Evolutionary conservation across 2,888 invertebrate species (phyloP), one percentile per base, ranked within the genome.

Genomic region (Ptychoptera contaminata): DNA sequence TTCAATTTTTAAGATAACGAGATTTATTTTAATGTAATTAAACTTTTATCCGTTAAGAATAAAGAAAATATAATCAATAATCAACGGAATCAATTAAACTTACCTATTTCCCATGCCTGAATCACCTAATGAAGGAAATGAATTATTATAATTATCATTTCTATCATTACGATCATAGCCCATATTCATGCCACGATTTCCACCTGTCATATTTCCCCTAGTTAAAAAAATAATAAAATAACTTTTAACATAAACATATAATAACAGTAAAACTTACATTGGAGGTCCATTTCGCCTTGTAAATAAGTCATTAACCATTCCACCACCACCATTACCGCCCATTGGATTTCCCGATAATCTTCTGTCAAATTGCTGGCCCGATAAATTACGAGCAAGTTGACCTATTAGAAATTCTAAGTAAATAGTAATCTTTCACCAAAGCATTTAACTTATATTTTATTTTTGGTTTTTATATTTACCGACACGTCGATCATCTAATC

Each of bases 401-500:
- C 23, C 23, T 23, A 23, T 23, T 23, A 23, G 23, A 23, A 23
- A 23, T 23, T 23, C 23, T 23, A 23, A 23, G 23, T 23, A 23
- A 23, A 23, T 23, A 23, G 23, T 23, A 23, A 23, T 23, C 23
- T 23, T 23, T 23, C 23, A 23, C 23, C 23, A 23, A 23, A 23
- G 23, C 23, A 23, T 23, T 23, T 23, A 23, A 23, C 23, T 5
- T 23, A 23, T 23, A 23, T 23, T 23, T 23, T 23, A 23, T 23
- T 23, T 23, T 23, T 23, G 7, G 23, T 23, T 23, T 23, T 30
- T 52, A 51, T 45, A 57, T 57, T 59, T 58, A 31, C 48, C 53
- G 12, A 55, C 54, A 23, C 42, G 32, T 40, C 43, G 48, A 16
- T 31, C 34, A 23, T 36, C 45, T 15, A 49, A 44, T 2, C 45